Percentiles rank a stretch among this genome's conserved stretches.
These are phyloP conservation scores for Thryonomys swinderianus DNA, from an alignment of 2,113 vertebrate genomes.

Conservation along the genomic window DNA sequence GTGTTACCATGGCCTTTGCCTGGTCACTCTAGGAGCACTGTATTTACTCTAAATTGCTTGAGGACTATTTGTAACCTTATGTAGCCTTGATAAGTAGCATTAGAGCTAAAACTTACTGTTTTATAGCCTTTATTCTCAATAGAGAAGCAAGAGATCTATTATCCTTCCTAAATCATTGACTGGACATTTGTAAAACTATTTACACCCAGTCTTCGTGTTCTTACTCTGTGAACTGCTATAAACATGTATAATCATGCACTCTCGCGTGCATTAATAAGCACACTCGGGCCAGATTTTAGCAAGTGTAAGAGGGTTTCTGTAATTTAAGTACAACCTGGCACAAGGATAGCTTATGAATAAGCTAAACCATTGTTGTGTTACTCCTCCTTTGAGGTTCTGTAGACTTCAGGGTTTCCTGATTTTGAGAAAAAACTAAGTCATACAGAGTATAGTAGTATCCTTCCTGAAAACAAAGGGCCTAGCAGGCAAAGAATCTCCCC, in stretches of 20 bases:
- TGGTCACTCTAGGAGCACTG: not conserved
- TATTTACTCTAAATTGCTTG: not conserved
- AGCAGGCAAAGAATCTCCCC: not conserved
- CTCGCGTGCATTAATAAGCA: fast-evolving
- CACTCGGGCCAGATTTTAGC: not conserved
- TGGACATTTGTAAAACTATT: not conserved
- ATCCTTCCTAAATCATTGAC: not conserved
- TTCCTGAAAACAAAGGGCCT: conserved; percentile 5
- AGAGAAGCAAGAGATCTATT: not conserved
- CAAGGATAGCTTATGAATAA: not conserved
- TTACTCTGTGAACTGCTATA: not conserved
- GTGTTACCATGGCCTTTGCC: not conserved
- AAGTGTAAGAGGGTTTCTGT: not conserved
- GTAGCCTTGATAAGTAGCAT: not conserved
- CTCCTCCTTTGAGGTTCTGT: not conserved
- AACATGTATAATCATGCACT: not conserved
- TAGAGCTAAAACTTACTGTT: not conserved
- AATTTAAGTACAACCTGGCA: not conserved
- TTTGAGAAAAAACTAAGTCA: not conserved
- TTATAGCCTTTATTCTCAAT: not conserved
- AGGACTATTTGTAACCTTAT: not conserved
- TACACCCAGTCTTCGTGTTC: not conserved
- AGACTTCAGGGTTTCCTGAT: conserved; percentile 13
- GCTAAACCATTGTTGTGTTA: not conserved
- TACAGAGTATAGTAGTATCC: not conserved